Base-by-base conservation (phyloP, 2,113 vertebrate genomes). In the Callionymus lyra region DNA sequence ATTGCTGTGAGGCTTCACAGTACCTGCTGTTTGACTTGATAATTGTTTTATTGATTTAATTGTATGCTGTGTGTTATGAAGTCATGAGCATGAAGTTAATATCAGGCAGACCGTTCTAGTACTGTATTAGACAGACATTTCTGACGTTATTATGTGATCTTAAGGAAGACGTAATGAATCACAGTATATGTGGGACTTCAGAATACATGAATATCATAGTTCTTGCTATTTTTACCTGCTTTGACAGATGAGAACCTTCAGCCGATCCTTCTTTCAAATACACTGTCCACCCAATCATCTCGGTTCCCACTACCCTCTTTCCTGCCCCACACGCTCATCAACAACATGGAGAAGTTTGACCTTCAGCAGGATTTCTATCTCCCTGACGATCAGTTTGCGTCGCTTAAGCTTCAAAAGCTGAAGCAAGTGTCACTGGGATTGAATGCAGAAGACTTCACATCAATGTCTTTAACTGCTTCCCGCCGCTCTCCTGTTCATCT, bases 351-450 rank as follows among this genome's bases (percentile, higher is more conserved):
- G 10, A 46, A 16, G 34, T 50, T 62, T 5, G 63, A 78, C 18
- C 6, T 60, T 2, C 44, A 40, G 1, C 74, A 56, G 18, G 80
- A 82, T 34, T 82, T 82, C 31, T 68, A 80, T 37, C 72, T 82
- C 36, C 80, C 80, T 1, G 75, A 82, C 6, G 75, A 80, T 12
- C 72, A 75, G 51, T 82, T 79, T 13, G 77, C 72, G 1, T 70
- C 63, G 9, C 51, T 82, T 6, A 80, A 82, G 54, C 63, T 82
- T 6, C 63, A 50, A 38, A 82, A 80, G 45, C 75, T 82, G 1
- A 49, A 53, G 1, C 57, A 59, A 12, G 66, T 65, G 2, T 13
- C 46, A 0, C 3, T 38, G 19, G 60, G 56, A 14, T 44, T 64
- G 1, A 62, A 35, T 13, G 9, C 54, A 0, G 72, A 77, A 36